Conservation (phyloP, 2,113 vertebrate genomes). For the Campylorhamphus procurvoides region DNA sequence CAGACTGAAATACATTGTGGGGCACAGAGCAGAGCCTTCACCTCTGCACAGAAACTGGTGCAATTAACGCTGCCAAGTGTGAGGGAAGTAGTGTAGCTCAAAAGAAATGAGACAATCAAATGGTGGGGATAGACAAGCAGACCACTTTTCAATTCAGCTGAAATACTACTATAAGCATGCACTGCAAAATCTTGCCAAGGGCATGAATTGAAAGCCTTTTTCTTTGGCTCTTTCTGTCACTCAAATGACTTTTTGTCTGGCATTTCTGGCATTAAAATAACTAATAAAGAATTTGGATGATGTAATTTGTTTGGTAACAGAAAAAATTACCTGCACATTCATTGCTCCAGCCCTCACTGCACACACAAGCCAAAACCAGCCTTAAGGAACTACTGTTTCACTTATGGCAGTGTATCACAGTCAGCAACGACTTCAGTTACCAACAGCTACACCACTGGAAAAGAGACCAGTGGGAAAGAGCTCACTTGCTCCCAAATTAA, state of each 20-base stretch:
- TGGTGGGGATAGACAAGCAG: background rate
- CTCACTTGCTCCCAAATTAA: background rate
- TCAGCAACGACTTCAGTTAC: background rate
- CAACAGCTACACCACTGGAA: background rate
- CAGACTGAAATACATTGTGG: fast-evolving
- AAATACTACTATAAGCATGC: background rate
- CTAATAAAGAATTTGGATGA: background rate
- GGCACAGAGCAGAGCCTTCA: fast-evolving
- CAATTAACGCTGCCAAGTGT: background rate
- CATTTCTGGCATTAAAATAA: background rate
- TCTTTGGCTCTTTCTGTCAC: background rate
- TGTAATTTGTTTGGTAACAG: background rate
- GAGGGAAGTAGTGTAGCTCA: background rate
- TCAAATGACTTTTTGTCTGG: background rate
- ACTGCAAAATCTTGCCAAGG: background rate
- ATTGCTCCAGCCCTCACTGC: background rate
- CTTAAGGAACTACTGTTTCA: background rate
- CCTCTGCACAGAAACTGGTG: background rate
- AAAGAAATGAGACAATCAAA: background rate
- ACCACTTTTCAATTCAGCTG: background rate
- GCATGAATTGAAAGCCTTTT: background rate
- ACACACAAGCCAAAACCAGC: background rate
- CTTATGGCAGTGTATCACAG: background rate
- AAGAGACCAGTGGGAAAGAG: background rate
- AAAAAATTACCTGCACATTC: background rate